Conservation (phyloP, 2,797 vertebrate genomes). For the Enteromius afrohamiltoni region DNA sequence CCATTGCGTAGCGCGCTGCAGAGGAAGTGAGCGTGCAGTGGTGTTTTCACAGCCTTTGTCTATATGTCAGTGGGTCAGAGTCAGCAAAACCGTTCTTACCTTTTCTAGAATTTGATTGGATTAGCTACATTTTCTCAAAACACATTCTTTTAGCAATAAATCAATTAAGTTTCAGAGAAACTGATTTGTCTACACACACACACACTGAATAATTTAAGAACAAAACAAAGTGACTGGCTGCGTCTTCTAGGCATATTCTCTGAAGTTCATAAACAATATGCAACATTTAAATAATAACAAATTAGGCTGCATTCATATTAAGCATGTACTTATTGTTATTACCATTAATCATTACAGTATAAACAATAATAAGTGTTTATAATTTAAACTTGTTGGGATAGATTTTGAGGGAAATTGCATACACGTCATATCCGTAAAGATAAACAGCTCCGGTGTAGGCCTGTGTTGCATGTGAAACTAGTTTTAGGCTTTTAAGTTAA, state of each 20-base stretch:
- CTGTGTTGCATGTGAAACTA: background rate
- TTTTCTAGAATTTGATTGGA: background rate
- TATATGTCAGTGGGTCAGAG: constrained; percentile 45
- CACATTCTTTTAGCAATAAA: background rate
- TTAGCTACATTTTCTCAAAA: background rate
- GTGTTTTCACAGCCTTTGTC: constrained; percentile 33
- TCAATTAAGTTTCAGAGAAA: background rate
- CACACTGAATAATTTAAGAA: background rate
- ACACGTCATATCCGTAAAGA: background rate
- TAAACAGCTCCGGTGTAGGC: background rate
- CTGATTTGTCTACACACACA: background rate
- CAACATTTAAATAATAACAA: background rate
- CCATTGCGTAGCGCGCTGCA: constrained; percentile 3
- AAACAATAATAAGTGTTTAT: background rate
- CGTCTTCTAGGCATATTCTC: background rate
- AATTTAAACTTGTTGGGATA: background rate
- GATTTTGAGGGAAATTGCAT: background rate
- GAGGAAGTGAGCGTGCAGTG: constrained; percentile 34
- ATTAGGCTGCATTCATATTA: background rate
- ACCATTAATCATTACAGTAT: background rate
- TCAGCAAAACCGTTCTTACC: background rate
- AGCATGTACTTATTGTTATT: background rate
- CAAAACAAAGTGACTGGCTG: background rate
- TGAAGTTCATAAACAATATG: background rate
- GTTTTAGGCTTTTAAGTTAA: background rate